phyloP scores from a whole-genome alignment of 1,140 invertebrate species.

The Euschistus heros region DNA sequence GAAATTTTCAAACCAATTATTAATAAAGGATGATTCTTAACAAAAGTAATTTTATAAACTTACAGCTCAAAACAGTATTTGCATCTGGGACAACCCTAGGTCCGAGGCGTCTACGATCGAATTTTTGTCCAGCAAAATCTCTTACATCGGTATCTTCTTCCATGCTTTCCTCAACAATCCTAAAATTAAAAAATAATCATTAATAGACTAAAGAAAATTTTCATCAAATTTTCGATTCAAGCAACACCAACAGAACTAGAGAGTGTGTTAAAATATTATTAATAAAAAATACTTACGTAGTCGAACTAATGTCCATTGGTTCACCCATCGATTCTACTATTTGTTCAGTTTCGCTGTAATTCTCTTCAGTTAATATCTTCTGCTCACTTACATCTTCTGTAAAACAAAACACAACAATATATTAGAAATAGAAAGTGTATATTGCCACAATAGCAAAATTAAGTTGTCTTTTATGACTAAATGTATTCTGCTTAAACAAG shows the following conservation, averaged over 20 bases:
- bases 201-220: neutral
- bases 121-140: neutral
- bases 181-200: neutral
- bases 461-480: too few relatives aligned
- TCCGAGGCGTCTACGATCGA: constrained; percentile 17
- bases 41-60: neutral
- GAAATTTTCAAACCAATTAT: too few relatives aligned
- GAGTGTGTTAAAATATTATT: neutral
- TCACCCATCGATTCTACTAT: too few relatives aligned
- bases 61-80: neutral
- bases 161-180: neutral
- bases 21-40: neutral
- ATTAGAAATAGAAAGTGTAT: too few relatives aligned
- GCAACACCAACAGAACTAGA: neutral
- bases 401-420: too few relatives aligned
- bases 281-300: neutral
- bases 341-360: too few relatives aligned
- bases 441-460: too few relatives aligned
- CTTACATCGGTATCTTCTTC: neutral
- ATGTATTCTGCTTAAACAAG: too few relatives aligned
- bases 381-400: too few relatives aligned
- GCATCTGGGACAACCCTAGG: constrained; percentile 11
- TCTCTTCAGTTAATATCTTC: too few relatives aligned
- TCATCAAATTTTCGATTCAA: neutral
- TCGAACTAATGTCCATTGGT: too few relatives aligned